Conservation (phyloP, 2,113 vertebrate species). For the Parotia lawesii region DNA sequence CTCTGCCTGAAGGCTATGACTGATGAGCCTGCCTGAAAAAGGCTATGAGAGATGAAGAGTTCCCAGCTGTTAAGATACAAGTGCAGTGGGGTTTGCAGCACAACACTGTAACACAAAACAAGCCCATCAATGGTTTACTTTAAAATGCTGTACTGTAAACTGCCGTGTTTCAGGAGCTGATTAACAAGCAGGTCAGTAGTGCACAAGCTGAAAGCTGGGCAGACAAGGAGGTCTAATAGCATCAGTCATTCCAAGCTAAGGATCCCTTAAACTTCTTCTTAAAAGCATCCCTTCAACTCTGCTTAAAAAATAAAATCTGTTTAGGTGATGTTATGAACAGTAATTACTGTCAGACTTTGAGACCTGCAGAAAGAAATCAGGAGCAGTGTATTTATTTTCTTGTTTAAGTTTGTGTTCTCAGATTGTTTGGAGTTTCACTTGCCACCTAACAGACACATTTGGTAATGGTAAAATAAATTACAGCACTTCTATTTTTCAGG, state of each 20-base stretch:
- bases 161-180: background rate
- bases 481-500: constrained; percentile 55
- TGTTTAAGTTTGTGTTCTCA: background rate
- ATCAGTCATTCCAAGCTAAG: background rate
- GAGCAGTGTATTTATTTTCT: background rate
- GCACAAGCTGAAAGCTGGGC: background rate
- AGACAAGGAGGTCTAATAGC: background rate
- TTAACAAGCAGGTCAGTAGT: background rate
- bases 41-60: background rate
- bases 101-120: background rate
- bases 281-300: background rate
- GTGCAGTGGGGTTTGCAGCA: constrained; percentile 1
- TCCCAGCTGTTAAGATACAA: background rate
- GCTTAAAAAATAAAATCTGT: background rate
- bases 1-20: background rate
- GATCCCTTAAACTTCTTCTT: background rate
- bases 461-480: background rate
- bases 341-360: background rate
- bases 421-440: background rate
- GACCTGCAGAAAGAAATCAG: background rate
- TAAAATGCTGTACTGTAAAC: constrained; percentile 3
- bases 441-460: background rate
- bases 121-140: background rate
- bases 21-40: background rate
- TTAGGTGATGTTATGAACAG: background rate